Evolutionary conservation across 1,140 invertebrate species (phyloP).

Genomic region (Trichoplusia ni): DNA sequence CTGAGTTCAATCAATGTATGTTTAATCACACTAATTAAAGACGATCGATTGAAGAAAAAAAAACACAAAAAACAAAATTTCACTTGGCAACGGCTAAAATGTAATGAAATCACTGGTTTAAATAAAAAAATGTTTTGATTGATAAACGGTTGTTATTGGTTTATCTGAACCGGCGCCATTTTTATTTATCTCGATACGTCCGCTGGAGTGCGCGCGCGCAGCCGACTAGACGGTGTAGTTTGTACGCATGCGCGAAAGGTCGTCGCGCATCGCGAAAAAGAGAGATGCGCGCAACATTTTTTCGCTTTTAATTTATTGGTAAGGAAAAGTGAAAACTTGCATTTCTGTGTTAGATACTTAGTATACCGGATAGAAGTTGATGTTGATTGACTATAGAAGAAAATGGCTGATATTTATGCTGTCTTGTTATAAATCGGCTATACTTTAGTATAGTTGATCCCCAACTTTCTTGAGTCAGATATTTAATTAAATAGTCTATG

Average conservation of each 20-base stretch:
- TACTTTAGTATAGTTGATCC: too few relatives aligned
- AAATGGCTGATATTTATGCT: too few relatives aligned
- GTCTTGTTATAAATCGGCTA: too few relatives aligned
- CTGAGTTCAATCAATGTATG: too few relatives aligned
- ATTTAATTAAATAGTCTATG: too few relatives aligned
- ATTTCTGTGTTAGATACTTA: neutral
- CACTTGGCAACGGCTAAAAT: slow-evolving; percentile 4
- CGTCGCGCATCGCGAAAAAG: slow-evolving; percentile 28
- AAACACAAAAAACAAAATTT: neutral
- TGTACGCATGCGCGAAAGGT: slow-evolving; percentile 36
- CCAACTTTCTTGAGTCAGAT: too few relatives aligned
- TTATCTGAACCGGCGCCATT: slow-evolving; percentile 16
- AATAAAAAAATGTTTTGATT: slow-evolving; percentile 2
- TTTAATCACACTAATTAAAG: neutral
- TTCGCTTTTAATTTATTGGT: slow-evolving; percentile 1
- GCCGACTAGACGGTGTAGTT: slow-evolving; percentile 18
- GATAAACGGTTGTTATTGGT: slow-evolving; percentile 21
- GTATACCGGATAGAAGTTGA: neutral
- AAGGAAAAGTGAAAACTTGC: neutral
- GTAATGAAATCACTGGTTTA: too few relatives aligned
- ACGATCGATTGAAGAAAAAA: neutral
- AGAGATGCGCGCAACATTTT: slow-evolving; percentile 19
- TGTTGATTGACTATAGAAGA: neutral
- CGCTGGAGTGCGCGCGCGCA: slow-evolving; percentile 8
- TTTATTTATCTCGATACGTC: slow-evolving; percentile 7